Evolutionary conservation across 1,140 invertebrate genomes (phyloP).

Genomic region (Gonioctena quinquepunctata): DNA sequence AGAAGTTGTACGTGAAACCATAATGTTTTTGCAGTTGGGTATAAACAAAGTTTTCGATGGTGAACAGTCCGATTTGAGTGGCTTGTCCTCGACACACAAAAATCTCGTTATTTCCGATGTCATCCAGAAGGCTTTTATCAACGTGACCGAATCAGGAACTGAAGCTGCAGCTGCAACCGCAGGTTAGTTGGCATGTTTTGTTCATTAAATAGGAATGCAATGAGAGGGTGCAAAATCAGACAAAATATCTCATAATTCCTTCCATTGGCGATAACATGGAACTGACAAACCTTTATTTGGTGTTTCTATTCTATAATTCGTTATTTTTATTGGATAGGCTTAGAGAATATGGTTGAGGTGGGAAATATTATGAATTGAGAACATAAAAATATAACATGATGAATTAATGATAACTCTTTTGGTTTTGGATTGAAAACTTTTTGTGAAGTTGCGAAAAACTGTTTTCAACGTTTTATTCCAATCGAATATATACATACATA

Average conservation of each 20-base stretch:
- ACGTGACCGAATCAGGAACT: slow-evolving; percentile 70
- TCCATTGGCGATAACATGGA: background rate
- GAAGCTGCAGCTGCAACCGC: slow-evolving; percentile 68
- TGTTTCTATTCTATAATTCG: too few relatives aligned
- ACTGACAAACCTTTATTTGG: too few relatives aligned
- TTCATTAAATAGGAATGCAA: background rate
- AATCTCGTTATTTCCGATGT: slow-evolving; percentile 33
- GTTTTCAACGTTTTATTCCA: too few relatives aligned
- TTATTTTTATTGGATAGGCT: too few relatives aligned
- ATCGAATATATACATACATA: too few relatives aligned
- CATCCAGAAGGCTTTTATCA: slow-evolving; percentile 68
- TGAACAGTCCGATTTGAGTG: slow-evolving; percentile 59
- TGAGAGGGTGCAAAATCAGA: background rate
- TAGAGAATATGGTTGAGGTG: too few relatives aligned
- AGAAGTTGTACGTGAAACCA: too few relatives aligned
- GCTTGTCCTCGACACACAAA: slow-evolving; percentile 51
- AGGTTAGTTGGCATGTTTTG: slow-evolving; percentile 49
- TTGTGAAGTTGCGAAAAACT: too few relatives aligned
- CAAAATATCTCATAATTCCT: background rate
- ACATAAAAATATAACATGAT: too few relatives aligned
- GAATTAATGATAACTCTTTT: too few relatives aligned
- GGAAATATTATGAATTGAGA: too few relatives aligned
- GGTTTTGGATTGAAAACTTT: too few relatives aligned
- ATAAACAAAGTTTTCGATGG: slow-evolving; percentile 58
- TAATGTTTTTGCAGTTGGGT: slow-evolving; percentile 59